Evolutionary conservation across 2,113 vertebrate species (phyloP).

Genomic region (Catharus minimus): DNA sequence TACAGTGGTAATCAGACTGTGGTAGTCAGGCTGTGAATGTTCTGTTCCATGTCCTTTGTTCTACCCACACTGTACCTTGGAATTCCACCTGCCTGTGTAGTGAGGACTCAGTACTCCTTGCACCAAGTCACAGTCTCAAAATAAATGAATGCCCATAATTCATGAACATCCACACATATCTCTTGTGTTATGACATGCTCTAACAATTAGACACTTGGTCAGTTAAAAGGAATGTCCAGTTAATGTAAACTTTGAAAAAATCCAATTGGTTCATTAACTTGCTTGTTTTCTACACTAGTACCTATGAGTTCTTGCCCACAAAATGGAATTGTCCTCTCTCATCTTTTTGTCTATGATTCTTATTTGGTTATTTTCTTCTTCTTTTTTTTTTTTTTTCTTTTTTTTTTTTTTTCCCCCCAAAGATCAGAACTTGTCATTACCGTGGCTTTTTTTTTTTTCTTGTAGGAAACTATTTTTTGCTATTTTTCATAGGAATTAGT

Average conservation of each 20-base stretch:
- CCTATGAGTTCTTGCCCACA: not conserved
- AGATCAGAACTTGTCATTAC: not conserved
- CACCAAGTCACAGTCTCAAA: not conserved
- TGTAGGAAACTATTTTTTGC: not conserved
- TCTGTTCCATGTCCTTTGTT: not conserved
- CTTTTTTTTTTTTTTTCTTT: not conserved
- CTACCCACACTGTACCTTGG: not conserved
- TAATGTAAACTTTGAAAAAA: constrained; percentile 43
- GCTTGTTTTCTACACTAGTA: not conserved
- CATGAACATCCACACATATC: not conserved
- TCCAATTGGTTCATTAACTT: constrained; percentile 9
- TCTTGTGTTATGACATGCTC: not conserved
- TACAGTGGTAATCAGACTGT: not conserved
- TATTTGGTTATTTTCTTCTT: not conserved
- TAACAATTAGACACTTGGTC: constrained; percentile 8
- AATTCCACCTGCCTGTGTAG: not conserved
- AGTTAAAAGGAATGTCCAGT: constrained; percentile 41
- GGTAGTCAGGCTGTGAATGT: not conserved
- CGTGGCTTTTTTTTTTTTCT: not conserved
- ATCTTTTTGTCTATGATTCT: not conserved
- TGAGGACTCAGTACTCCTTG: not conserved
- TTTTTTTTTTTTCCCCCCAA: not conserved
- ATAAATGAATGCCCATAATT: constrained; percentile 44
- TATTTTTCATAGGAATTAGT: not conserved
- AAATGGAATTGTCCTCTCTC: not conserved